These are phyloP conservation scores for Dusona sp. DNA, from an alignment of 2,888 invertebrate species.

Conservation along the genomic window DNA sequence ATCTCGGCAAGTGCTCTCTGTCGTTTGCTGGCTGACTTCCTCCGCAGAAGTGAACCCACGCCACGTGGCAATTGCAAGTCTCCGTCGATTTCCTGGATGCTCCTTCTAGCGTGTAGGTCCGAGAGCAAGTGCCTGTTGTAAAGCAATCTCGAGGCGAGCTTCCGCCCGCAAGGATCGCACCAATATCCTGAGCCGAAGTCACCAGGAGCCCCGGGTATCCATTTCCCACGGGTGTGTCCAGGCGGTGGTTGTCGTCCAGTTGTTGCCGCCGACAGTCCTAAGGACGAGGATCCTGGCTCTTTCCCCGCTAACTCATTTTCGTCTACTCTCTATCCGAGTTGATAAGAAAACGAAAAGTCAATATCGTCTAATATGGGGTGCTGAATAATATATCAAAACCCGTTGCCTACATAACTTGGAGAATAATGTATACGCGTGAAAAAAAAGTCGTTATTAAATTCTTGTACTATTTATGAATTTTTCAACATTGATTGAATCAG, in stretches of 20 bases:
- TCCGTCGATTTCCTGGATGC: conserved; percentile 87
- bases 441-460: not conserved
- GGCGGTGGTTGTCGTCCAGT: conserved; percentile 87
- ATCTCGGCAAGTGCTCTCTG: conserved; percentile 65
- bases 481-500: not conserved
- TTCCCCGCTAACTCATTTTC: conserved; percentile 75
- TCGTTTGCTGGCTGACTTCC: conserved; percentile 65
- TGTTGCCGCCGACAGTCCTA: conserved; percentile 39
- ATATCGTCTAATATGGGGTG: not conserved
- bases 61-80: conserved; percentile 74
- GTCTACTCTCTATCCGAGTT: conserved; percentile 74
- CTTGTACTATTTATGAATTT: not conserved
- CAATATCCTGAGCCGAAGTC: conserved; percentile 88
- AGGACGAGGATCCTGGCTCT: conserved; percentile 54
- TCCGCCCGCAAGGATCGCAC: conserved; percentile 93
- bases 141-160: conserved; percentile 90
- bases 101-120: conserved; percentile 87
- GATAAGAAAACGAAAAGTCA: conserved; percentile 23
- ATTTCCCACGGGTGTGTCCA: conserved; percentile 92
- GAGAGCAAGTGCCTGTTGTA: conserved; percentile 92
- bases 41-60: conserved; percentile 62
- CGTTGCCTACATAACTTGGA: not conserved
- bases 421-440: not conserved
- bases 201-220: conserved; percentile 89
- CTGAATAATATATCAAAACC: not conserved